Evolutionary conservation across 1,140 invertebrate genomes (phyloP), one percentile per base, ranked within the genome.

Genomic region (Brachionus calyciflorus): DNA sequence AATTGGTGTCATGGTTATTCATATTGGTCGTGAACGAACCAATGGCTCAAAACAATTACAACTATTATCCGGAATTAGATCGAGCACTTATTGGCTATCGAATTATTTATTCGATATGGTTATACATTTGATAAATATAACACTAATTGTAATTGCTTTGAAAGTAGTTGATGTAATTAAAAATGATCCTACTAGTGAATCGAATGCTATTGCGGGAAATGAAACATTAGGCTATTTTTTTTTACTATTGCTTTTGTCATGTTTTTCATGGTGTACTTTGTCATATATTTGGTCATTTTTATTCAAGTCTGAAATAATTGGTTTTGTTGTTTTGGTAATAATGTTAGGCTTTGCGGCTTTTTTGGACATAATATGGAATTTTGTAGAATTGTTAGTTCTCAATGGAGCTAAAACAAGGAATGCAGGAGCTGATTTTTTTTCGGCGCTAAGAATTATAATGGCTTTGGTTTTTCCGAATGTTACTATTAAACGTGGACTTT

Each of bases 71-170:
- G 76, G 76, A 24, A 9, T 49, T 19, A n/a, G 14, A 9, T n/a
- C 7, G 12, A 78, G 78, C 9, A 78, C 83, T 19, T 86, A 86
- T 80, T 86, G 84, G 84, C 65, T 87, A 0, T 82, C 87, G 69
- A 87, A 87, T 76, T 89, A 86, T 79, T 73, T 85, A 14, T 90
- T 55, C 28, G 53, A 76, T 19, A 26, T 76, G 9, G 7, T 73
- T 12, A 73, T 73, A 7, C 51, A 55, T 51, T 55, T 73, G 6
- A 73, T 73, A 12, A 73, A 73, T 24, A 55, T 55, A 21, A 37
- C 69, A n/a, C 51, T 73, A 19, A 73, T 73, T n/a, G 69, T 73
- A 55, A 73, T 73, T 40, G 30, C 21, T n/a, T 37, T 73, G 19
- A 55, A 49, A 51, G 51, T 73, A 33, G 69, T 73, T 17, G 51